These are phyloP conservation scores for Thunnus maccoyii DNA, from an alignment of 2,113 vertebrate species.

Conservation along the genomic window DNA sequence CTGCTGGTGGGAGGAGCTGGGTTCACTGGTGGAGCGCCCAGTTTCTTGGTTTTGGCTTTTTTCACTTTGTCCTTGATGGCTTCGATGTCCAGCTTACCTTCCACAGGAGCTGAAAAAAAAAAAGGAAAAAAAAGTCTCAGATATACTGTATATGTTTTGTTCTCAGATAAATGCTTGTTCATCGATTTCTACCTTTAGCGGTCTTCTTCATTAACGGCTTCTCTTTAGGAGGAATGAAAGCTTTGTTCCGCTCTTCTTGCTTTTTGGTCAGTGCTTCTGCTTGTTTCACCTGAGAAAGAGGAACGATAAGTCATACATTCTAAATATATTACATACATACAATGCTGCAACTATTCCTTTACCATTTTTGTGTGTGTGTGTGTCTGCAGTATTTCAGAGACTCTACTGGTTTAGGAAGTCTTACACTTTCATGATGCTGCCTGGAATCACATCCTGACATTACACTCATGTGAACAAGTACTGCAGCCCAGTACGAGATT, in stretches of 20 bases:
- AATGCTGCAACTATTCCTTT: not conserved
- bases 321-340: not conserved
- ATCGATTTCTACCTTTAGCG: slow-evolving; percentile 86
- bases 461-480: not conserved
- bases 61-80: slow-evolving; percentile 94
- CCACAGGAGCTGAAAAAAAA: slow-evolving; percentile 82
- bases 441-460: not conserved
- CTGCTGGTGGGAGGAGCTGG: slow-evolving; percentile 82
- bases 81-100: slow-evolving; percentile 92
- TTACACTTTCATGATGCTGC: too few relatives aligned
- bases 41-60: slow-evolving; percentile 94
- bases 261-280: slow-evolving; percentile 90
- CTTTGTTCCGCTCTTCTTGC: slow-evolving; percentile 95
- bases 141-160: too few relatives aligned
- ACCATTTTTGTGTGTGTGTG: not conserved
- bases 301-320: not conserved
- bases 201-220: slow-evolving; percentile 87
- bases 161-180: not conserved
- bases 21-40: slow-evolving; percentile 91
- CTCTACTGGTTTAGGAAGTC: not conserved
- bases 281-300: slow-evolving; percentile 89
- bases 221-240: slow-evolving; percentile 97
- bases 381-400: not conserved
- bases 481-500: not conserved
- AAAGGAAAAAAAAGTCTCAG: not conserved